phyloP scores from a whole-genome alignment of 1,140 invertebrate species.

The Stenopsyche tienmushanensis region DNA sequence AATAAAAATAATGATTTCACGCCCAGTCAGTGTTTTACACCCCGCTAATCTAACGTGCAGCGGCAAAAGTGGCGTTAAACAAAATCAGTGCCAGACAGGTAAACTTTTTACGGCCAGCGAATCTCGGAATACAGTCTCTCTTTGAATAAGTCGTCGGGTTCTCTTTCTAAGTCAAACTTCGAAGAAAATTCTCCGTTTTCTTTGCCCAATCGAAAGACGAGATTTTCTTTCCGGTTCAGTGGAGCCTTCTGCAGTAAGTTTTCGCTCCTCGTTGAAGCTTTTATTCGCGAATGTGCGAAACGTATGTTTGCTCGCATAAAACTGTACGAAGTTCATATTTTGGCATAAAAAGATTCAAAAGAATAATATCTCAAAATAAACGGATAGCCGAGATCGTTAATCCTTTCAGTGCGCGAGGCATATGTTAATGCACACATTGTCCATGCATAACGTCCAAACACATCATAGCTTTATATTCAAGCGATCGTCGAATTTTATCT shows the following conservation, averaged over 20 bases:
- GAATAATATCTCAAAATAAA: too few species aligned
- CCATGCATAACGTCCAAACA: too few species aligned
- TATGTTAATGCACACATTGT: too few species aligned
- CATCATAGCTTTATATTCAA: too few species aligned
- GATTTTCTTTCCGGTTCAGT: slow-evolving; percentile 1
- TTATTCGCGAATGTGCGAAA: background rate
- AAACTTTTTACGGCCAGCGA: slow-evolving; percentile 23
- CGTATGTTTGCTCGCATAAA: too few species aligned
- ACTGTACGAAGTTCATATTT: too few species aligned
- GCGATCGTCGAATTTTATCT: too few species aligned
- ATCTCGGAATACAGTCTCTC: slow-evolving; percentile 5
- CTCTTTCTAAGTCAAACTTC: background rate
- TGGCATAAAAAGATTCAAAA: too few species aligned
- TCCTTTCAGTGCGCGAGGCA: too few species aligned
- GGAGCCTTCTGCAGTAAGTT: background rate
- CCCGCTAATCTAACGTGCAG: background rate
- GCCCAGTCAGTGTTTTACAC: too few species aligned
- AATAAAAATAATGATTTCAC: too few species aligned
- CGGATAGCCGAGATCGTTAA: too few species aligned
- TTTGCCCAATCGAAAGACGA: slow-evolving; percentile 5
- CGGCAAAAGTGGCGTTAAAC: background rate
- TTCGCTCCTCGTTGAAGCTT: background rate
- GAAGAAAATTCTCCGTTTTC: slow-evolving; percentile 9
- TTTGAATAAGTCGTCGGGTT: background rate
- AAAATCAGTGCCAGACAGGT: slow-evolving; percentile 23